These are phyloP conservation scores for Lophius piscatorius DNA, from an alignment of 2,113 vertebrate genomes.

Conservation along the genomic window DNA sequence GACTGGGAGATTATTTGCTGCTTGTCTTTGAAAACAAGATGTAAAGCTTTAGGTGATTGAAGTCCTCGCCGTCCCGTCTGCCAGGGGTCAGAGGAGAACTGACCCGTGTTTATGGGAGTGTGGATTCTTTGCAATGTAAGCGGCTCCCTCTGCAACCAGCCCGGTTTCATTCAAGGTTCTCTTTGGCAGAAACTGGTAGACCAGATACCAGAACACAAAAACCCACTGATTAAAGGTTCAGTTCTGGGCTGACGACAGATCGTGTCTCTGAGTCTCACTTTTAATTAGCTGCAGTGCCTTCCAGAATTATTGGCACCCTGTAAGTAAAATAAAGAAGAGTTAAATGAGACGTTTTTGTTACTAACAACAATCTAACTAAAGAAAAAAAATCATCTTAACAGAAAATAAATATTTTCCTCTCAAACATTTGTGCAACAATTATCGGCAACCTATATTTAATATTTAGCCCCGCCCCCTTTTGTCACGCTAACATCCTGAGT, in stretches of 20 bases:
- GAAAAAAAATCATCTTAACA: too few species aligned
- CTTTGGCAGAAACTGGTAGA: not conserved
- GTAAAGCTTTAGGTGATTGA: conserved; percentile 60
- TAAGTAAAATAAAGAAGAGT: too few species aligned
- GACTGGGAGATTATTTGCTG: conserved; percentile 61
- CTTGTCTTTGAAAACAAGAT: conserved; percentile 66
- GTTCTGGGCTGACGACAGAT: conserved; percentile 40
- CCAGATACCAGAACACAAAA: not conserved
- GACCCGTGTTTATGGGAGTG: conserved; percentile 19
- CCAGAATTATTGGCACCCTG: too few species aligned
- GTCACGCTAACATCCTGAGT: too few species aligned
- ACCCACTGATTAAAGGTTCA: conserved; percentile 12
- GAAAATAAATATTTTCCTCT: too few species aligned
- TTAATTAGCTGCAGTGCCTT: conserved; percentile 70
- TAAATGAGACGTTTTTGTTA: too few species aligned
- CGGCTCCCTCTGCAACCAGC: conserved; percentile 17
- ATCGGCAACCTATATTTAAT: too few species aligned
- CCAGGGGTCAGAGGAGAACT: conserved; percentile 32
- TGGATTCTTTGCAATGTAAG: conserved; percentile 6
- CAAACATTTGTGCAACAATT: too few species aligned
- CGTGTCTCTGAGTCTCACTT: conserved; percentile 57
- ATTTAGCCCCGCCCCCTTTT: too few species aligned
- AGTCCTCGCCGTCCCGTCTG: conserved; percentile 55
- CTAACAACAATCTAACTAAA: too few species aligned
- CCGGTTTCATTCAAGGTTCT: not conserved